Evolutionary conservation across 2,888 invertebrate species (phyloP).

Genomic region (Entomobrya proxima): DNA sequence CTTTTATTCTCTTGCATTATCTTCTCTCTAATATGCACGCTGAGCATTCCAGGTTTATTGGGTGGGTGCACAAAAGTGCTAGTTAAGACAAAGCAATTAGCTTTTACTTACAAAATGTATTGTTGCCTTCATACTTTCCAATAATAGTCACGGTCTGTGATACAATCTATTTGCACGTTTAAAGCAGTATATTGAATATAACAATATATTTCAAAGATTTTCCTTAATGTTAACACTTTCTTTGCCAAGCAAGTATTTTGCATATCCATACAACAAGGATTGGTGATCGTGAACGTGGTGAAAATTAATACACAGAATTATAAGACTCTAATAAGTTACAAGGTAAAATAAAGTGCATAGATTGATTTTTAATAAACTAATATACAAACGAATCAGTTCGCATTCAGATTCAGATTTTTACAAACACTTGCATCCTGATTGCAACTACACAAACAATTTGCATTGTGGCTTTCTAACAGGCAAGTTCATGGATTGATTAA

Average conservation of each 20-base stretch:
- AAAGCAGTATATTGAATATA: too few species aligned
- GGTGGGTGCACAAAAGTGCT: conserved; percentile 2
- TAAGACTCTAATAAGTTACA: not conserved
- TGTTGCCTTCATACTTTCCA: conserved; percentile 11
- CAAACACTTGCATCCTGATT: too few species aligned
- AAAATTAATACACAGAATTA: not conserved
- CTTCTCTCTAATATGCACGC: not conserved
- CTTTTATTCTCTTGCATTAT: conserved; percentile 8
- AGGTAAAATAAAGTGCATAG: not conserved
- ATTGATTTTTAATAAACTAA: not conserved
- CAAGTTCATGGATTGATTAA: conserved; percentile 5
- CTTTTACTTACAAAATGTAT: not conserved
- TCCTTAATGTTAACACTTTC: too few species aligned
- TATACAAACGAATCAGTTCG: not conserved
- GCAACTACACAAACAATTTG: not conserved
- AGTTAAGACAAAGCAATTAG: conserved; percentile 20
- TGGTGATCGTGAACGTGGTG: not conserved
- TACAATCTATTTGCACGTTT: not conserved
- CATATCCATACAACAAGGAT: too few species aligned
- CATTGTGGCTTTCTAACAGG: not conserved
- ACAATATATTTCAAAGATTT: too few species aligned
- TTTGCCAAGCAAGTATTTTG: too few species aligned
- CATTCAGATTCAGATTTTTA: not conserved
- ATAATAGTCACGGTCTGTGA: conserved; percentile 8
- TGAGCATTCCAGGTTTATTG: not conserved